A percentile compares a stretch with the other conserved stretches of the same genome.
Evolutionary conservation across 2,113 vertebrate genomes (phyloP).

Genomic region (Nyctereutes procyonoides): DNA sequence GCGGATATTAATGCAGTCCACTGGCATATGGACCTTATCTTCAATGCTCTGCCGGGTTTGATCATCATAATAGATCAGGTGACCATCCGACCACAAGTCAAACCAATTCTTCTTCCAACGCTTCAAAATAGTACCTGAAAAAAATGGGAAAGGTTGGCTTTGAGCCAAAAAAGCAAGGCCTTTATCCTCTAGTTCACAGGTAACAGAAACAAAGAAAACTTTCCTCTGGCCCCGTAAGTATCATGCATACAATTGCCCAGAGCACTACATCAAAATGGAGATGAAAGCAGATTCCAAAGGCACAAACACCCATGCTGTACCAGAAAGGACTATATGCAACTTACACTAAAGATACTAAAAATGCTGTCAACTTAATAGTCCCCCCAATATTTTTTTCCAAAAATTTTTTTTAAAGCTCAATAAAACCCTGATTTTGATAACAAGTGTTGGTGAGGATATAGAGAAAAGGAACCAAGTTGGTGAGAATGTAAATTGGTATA

Average conservation of each 20-base stretch:
- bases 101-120: constrained; percentile 99
- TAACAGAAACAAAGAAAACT: constrained; percentile 14
- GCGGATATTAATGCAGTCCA: constrained; percentile 95
- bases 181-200: constrained; percentile 10
- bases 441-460: not conserved
- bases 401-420: not conserved
- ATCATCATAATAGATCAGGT: constrained; percentile 95
- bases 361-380: not conserved
- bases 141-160: constrained; percentile 46
- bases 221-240: not conserved
- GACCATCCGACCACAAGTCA: constrained; percentile 95
- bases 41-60: constrained; percentile 92
- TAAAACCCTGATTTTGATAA: not conserved
- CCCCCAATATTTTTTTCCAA: not conserved
- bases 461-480: not conserved
- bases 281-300: rapidly evolving
- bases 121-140: constrained; percentile 94
- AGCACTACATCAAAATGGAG: not conserved
- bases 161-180: not conserved
- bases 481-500: not conserved
- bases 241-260: not conserved
- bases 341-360: not conserved
- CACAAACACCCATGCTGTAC: not conserved
- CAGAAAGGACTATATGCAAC: not conserved
- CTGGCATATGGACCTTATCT: constrained; percentile 95